Conservation (phyloP, 2,888 invertebrate genomes). For the Dryobotodes eremita region DNA sequence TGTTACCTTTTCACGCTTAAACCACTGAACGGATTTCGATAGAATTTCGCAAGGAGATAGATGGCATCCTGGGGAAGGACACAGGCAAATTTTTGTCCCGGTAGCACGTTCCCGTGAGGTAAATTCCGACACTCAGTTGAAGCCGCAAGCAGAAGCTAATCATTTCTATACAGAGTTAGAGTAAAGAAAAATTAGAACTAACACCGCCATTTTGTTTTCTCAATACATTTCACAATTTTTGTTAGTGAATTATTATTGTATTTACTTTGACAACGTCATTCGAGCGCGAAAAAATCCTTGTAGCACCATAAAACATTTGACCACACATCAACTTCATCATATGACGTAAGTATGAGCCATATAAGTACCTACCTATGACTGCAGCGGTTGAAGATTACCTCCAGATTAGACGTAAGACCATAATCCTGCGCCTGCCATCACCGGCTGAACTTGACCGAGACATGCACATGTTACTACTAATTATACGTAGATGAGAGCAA, state of each 20-base stretch:
- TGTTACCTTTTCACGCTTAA: too few species aligned
- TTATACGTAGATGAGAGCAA: background rate
- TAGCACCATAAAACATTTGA: background rate
- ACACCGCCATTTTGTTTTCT: background rate
- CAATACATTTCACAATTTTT: too few species aligned
- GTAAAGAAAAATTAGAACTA: too few species aligned
- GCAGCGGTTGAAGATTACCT: slow-evolving; percentile 75
- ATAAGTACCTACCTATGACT: slow-evolving; percentile 41
- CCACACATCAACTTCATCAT: slow-evolving; percentile 8
- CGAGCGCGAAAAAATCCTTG: background rate
- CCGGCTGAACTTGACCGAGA: slow-evolving; percentile 84
- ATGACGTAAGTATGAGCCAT: slow-evolving; percentile 39
- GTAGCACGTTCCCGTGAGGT: too few species aligned
- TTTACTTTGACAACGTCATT: background rate
- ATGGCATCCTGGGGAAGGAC: too few species aligned
- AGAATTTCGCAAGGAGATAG: too few species aligned
- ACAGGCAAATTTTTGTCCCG: too few species aligned
- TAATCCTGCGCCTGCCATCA: slow-evolving; percentile 78
- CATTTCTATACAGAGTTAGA: too few species aligned
- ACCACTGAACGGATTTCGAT: too few species aligned
- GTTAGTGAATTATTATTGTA: too few species aligned
- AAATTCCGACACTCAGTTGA: too few species aligned
- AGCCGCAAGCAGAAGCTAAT: too few species aligned
- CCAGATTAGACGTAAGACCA: slow-evolving; percentile 83
- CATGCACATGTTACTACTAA: slow-evolving; percentile 13